Evolutionary conservation across 2,888 invertebrate genomes (phyloP), one percentile per base, ranked within the genome.

Genomic region (Timandra comae): DNA sequence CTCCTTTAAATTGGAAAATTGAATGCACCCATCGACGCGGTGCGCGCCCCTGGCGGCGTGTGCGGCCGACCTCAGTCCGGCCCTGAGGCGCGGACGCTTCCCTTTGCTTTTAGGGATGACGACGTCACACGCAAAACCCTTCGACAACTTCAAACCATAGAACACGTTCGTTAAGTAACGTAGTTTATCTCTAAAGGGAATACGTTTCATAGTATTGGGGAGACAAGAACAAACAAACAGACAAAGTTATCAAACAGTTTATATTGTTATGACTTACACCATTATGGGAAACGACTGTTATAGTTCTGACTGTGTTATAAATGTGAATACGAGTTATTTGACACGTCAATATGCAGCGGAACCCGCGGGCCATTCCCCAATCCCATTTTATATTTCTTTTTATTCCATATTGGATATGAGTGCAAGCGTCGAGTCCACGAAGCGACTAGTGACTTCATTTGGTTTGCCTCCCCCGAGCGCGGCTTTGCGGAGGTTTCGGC

Each of bases 1-100:
- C 57, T 47, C 34, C 49, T 57, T 52, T 56, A 56, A 55, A 58
- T 59, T 53, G 57, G 56, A 55, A 59, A 63, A 63, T 63, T 60
- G 60, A 49, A 59, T 53, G 52, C 49, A 23, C 40, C 48, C 43
- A 39, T 44, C 41, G 43, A 24, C 29, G 29, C 32, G 7, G 30
- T 27, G 21, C 3, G 27, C 31, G 30, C 28, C 25, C 22, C 26
- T 10, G 24, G 3, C 28, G 21, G 10, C 16, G 35, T 26, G 29
- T 33, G 26, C 9, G 26, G 19, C 19, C 27, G 13, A 33, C 24
- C 31, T 34, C 28, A 32, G 35, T 31, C 23, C 30, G 37, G 32
- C 41, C 37, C 41, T 35, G 43, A 7, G 32, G 32, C 27, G 29
- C 30, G 29, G 24, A 34, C 33, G 25, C 27, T 26, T 20, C 29